phyloP scores from a whole-genome alignment of 2,888 invertebrate species.

The Galerucella calmariensis region DNA sequence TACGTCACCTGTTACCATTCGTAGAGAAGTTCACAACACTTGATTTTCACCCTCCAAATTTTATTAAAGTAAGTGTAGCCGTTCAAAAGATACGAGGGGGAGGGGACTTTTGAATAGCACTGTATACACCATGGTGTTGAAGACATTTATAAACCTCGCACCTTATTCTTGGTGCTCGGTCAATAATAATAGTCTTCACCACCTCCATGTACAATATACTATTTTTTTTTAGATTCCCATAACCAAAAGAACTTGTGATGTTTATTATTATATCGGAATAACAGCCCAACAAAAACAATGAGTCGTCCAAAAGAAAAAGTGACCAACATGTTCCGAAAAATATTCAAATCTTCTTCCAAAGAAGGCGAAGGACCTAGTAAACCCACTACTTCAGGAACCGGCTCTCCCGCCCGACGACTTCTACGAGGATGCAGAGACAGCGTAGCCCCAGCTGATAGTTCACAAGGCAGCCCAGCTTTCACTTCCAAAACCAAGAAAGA shows the following conservation, averaged over 20 bases:
- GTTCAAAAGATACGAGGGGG: no score
- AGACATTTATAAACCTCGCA: no score
- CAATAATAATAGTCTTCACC: no score
- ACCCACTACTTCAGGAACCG: slow-evolving; percentile 62
- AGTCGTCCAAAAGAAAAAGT: slow-evolving; percentile 85
- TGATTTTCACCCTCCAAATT: no score
- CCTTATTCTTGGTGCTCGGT: no score
- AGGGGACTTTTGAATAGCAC: no score
- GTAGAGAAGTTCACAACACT: no score
- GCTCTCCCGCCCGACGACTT: slow-evolving; percentile 60
- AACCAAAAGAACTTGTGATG: not conserved
- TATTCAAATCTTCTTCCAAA: slow-evolving; percentile 80
- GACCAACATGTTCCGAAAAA: slow-evolving; percentile 81
- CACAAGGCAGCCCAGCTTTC: slow-evolving; percentile 61
- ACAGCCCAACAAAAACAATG: slow-evolving; percentile 64
- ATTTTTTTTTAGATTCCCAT: slow-evolving; percentile 1
- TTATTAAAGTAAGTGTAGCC: no score
- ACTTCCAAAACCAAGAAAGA: slow-evolving; percentile 49
- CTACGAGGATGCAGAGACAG: slow-evolving; percentile 59
- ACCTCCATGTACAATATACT: no score
- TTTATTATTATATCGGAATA: slow-evolving; percentile 16
- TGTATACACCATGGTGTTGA: no score
- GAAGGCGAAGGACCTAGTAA: slow-evolving; percentile 69
- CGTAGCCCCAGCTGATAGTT: slow-evolving; percentile 61
- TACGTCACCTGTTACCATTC: no score